Base-by-base conservation (phyloP, 2,797 vertebrate species). In the Coregonus ussuriensis region DNA sequence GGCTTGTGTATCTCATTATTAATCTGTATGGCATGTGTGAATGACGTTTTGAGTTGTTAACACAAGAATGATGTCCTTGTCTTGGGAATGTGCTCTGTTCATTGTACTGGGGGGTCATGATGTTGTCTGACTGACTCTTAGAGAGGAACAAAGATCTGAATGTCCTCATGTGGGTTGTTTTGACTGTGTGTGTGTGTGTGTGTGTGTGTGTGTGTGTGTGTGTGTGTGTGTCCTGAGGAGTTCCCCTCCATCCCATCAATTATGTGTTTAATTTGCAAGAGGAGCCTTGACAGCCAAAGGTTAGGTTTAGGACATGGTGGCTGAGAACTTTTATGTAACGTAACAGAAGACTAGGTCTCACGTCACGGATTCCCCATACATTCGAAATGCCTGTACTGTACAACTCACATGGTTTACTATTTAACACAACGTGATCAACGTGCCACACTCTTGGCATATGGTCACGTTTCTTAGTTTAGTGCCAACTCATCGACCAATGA, bases 401-500 rank as follows among this genome's bases (percentile, higher is more conserved):
- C 80, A 77, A 81, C 62, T 62, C 70, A 65, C 3, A 1, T 3
- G 73, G 15, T 29, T 2, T 37, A 21, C 78, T 72, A 31, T 15
- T 52, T 85, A 80, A 92, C 92, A 86, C 84, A 69, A 82, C 90
- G 91, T 91, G 80, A 90, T 89, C 18, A 72, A 63, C 74, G 67
- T 79, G 83, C 86, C 83, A 86, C 82, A 88, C 87, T 85, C 82
- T 90, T 67, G 47, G 52, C 76, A 2, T 37, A 3, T 1, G 4
- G 89, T 94, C 94, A 95, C 93, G 93, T 94, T 92, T 94, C 71
- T 83, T 75, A 67, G 75, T 67, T 56, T 47, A 77, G 81, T 83
- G 81, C 90, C 87, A 82, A 66, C 54, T 41, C 31, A 1, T 31
- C 41, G 76, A 6, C 93, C 93, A 94, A 94, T 94, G 76, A 80